Evolutionary conservation across 2,888 invertebrate species (phyloP), one percentile per base, ranked within the genome.

Genomic region (Stegophylla sp.): DNA sequence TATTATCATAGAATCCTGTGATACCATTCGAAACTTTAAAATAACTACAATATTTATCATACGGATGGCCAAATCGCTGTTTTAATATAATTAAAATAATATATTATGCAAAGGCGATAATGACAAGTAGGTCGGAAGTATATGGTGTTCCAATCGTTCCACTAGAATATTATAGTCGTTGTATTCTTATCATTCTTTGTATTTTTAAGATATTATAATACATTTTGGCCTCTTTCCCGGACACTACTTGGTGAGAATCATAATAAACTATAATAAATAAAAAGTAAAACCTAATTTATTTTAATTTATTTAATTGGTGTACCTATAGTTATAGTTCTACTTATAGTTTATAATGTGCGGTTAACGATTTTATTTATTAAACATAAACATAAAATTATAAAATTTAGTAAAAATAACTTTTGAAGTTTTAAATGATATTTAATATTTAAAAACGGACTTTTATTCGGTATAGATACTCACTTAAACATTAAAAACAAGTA

Each of bases 81-180:
- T 51, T 63, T 23, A 26, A 15, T 66, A 43, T 66, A 43, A 43
- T 15, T 15, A 45, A 66, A 23, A 28, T 9, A 34, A 4, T 41
- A 34, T 13, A 0, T 20, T 5, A 3, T 26, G 26, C n/a, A 26
- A 41, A 56, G 12, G 20, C 34, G 3, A 45, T 5, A 45, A 61
- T 34, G 61, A n/a, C 23, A 72, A 59, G 41, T 71, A 20, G 71
- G 53, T 56, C 53, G 53, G 41, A 56, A 72, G 41, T 43, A 34
- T 69, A 34, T 69, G 3, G 34, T n/a, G n/a, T 20, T 20, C 17
- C 10, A 61, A 28, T 61, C 61, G 26, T 61, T 20, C 20, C 20
- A 56, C 23, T 12, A 28, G n/a, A n/a, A n/a, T n/a, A n/a, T n/a
- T n/a, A n/a, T n/a, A n/a, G 26, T 28, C 26, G n/a, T 28, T 48